Conservation (phyloP, 2,888 invertebrate species). For the Resseliella maxima region DNA sequence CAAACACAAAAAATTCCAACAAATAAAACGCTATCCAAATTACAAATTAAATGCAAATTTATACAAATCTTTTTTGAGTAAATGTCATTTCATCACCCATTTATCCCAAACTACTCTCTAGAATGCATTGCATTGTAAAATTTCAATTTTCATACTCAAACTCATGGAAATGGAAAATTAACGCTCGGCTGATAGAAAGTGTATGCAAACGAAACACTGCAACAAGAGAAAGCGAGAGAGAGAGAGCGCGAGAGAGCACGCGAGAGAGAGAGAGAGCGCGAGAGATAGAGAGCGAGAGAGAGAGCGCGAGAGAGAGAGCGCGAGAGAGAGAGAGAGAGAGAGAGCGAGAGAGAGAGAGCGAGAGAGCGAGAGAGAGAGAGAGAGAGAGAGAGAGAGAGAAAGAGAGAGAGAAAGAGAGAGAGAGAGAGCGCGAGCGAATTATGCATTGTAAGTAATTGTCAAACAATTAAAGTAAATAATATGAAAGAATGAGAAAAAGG, state of each 20-base stretch:
- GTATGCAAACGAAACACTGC: too few species aligned
- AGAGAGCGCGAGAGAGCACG: background rate
- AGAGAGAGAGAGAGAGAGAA: background rate
- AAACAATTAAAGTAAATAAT: constrained; percentile 37
- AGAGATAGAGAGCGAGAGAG: background rate
- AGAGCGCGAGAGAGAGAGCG: background rate
- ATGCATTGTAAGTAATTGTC: constrained; percentile 23
- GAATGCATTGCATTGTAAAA: background rate
- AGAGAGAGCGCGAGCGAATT: background rate
- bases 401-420: background rate
- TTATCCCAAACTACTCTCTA: background rate
- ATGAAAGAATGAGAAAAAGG: background rate
- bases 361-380: background rate
- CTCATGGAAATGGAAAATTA: background rate
- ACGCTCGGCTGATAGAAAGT: background rate
- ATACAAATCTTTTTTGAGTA: background rate
- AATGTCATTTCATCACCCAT: constrained; percentile 20
- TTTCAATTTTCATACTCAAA: constrained; percentile 16
- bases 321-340: background rate
- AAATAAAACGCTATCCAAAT: background rate
- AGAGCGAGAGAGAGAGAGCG: background rate
- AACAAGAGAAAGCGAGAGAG: background rate
- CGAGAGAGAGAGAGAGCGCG: background rate
- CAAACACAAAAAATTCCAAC: background rate
- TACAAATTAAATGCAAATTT: constrained; percentile 34